These are phyloP conservation scores for Macrostomum lignano DNA, from an alignment of 1,140 invertebrate species.

Conservation along the genomic window DNA sequence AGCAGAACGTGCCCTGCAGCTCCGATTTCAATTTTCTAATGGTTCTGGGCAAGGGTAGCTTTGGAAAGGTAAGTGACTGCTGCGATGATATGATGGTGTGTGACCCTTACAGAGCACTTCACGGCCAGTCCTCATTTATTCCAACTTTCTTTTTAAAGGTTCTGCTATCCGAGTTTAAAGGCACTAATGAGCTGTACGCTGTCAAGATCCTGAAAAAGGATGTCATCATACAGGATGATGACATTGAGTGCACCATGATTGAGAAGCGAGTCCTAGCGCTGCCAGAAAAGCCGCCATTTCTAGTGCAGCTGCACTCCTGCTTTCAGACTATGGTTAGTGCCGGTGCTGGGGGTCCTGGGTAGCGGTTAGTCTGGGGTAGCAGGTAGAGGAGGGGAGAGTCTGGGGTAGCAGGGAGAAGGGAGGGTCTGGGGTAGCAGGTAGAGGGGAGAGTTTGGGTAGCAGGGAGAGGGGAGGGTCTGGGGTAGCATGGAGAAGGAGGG, in stretches of 20 bases:
- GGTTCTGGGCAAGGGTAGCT: conserved; percentile 87
- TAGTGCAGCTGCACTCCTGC: conserved; percentile 82
- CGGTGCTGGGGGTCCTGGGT: conserved; percentile 33
- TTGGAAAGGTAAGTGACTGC: conserved; percentile 97
- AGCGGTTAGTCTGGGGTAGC: too few relatives aligned
- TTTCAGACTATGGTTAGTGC: conserved; percentile 63
- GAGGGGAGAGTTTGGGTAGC: too few relatives aligned
- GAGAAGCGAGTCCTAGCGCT: conserved; percentile 81
- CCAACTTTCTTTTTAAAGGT: conserved; percentile 36
- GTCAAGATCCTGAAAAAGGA: conserved; percentile 96
- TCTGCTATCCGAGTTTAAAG: conserved; percentile 77
- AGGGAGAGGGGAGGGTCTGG: too few relatives aligned
- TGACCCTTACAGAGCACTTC: too few relatives aligned
- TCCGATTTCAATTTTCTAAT: conserved; percentile 78
- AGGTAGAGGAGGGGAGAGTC: too few relatives aligned
- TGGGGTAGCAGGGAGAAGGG: too few relatives aligned
- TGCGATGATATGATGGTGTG: too few relatives aligned
- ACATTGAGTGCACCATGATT: conserved; percentile 95
- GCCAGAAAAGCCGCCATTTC: conserved; percentile 81
- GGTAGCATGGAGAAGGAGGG: too few relatives aligned
- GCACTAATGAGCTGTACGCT: conserved; percentile 76
- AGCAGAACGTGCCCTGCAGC: too few relatives aligned
- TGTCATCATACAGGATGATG: conserved; percentile 93
- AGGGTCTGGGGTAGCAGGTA: too few relatives aligned
- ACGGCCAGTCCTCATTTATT: too few relatives aligned